A percentile compares a stretch with the other conserved stretches of the same genome.
These are phyloP conservation scores for Acholoe squamosa DNA, from an alignment of 2,888 invertebrate genomes.

Conservation along the genomic window DNA sequence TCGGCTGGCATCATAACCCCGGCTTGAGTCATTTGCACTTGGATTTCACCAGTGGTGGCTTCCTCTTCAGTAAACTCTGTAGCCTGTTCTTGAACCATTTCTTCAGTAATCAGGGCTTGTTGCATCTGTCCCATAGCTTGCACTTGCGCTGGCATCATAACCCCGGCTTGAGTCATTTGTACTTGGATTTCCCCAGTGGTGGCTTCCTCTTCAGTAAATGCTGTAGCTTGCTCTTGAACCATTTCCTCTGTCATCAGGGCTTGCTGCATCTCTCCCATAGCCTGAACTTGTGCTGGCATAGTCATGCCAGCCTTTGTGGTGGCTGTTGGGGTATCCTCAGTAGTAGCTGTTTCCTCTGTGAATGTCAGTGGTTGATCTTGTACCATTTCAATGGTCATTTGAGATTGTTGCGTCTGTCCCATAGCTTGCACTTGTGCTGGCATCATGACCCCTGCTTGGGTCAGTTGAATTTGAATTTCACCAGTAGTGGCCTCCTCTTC, in stretches of 20 bases:
- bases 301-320: slow-evolving; percentile 28
- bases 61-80: background rate
- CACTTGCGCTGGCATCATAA: slow-evolving; percentile 49
- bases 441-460: slow-evolving; percentile 17
- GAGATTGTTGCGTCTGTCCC: slow-evolving; percentile 30
- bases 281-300: slow-evolving; percentile 40
- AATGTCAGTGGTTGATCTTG: slow-evolving; percentile 8
- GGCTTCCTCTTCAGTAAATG: slow-evolving; percentile 1
- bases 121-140: slow-evolving; percentile 35
- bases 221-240: slow-evolving; percentile 8
- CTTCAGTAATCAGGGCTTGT: slow-evolving; percentile 29
- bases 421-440: slow-evolving; percentile 19
- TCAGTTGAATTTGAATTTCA: background rate
- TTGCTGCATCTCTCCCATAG: slow-evolving; percentile 37
- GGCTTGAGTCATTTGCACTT: slow-evolving; percentile 23
- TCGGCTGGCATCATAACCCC: slow-evolving; percentile 12
- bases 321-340: background rate
- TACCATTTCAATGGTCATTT: slow-evolving; percentile 43
- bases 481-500: slow-evolving; percentile 1
- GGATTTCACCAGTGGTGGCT: slow-evolving; percentile 2
- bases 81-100: slow-evolving; percentile 16
- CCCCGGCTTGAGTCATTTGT: slow-evolving; percentile 42
- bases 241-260: slow-evolving; percentile 39
- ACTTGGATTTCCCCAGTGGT: background rate
- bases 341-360: slow-evolving; percentile 6